Evolutionary conservation across 2,113 vertebrate species (phyloP).

Genomic region (Atrichornis clamosus): DNA sequence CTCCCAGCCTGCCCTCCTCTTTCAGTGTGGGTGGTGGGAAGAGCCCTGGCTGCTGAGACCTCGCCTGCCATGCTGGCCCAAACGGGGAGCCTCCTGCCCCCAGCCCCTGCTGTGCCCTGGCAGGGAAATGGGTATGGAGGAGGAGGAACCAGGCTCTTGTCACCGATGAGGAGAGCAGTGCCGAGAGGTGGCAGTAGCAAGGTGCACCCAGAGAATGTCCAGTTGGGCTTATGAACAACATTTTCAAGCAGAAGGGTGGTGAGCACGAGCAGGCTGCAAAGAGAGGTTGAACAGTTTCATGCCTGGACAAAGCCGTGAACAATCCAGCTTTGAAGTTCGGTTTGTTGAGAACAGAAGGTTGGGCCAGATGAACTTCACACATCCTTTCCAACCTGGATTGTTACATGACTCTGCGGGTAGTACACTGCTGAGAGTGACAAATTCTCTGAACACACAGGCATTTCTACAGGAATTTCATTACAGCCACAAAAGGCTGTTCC

Average conservation of each 20-base stretch:
- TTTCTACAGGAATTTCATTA: not conserved
- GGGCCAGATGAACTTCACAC: not conserved
- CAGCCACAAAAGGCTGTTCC: not conserved
- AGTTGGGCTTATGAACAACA: not conserved
- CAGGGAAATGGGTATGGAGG: not conserved
- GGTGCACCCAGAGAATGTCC: not conserved
- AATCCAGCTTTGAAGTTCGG: not conserved
- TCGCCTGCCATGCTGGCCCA: too few species aligned
- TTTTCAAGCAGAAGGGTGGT: not conserved
- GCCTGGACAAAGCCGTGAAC: not conserved
- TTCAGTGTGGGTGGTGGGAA: not conserved
- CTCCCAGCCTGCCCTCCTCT: not conserved
- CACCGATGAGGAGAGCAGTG: not conserved
- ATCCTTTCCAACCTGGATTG: not conserved
- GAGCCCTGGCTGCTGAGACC: not conserved
- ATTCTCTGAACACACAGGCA: not conserved
- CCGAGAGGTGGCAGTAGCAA: not conserved
- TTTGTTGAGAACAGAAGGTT: not conserved
- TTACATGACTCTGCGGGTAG: not conserved
- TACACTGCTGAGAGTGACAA: not conserved
- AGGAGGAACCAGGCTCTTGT: not conserved
- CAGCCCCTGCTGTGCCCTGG: rapidly evolving
- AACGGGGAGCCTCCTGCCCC: rapidly evolving
- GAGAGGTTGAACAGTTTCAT: not conserved
- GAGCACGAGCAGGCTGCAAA: not conserved